These are phyloP conservation scores for Strongylocentrotus purpuratus DNA, from an alignment of 35 echinoderm and acorn worm species.

Conservation along the genomic window DNA sequence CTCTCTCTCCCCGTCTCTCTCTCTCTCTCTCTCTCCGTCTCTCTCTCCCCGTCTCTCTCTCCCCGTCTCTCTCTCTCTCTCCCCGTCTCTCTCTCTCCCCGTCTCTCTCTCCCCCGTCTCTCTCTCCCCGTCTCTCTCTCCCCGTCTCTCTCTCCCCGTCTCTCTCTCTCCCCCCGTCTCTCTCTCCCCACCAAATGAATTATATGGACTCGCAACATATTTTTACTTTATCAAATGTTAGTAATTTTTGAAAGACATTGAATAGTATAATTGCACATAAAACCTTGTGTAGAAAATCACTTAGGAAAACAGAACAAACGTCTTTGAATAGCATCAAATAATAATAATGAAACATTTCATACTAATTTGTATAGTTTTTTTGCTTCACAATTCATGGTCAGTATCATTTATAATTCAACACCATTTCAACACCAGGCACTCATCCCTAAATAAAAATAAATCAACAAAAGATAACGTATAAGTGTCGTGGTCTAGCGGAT, in stretches of 20 bases:
- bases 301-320: not conserved
- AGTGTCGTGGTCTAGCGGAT: too few relatives aligned
- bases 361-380: not conserved
- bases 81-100: not conserved
- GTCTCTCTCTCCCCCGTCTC: not conserved
- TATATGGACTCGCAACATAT: too few relatives aligned
- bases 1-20: not conserved
- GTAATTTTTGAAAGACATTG: not conserved
- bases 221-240: too few relatives aligned
- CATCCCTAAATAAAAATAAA: too few relatives aligned
- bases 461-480: too few relatives aligned
- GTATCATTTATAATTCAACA: too few relatives aligned
- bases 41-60: too few relatives aligned
- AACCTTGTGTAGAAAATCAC: not conserved
- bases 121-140: too few relatives aligned
- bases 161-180: not conserved
- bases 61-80: not conserved
- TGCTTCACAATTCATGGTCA: too few relatives aligned
- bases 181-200: too few relatives aligned
- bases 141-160: not conserved
- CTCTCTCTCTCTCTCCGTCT: too few relatives aligned
- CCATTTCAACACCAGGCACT: too few relatives aligned
- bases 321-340: not conserved
- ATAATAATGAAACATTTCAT: not conserved
- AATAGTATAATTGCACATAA: not conserved